Base-by-base conservation (phyloP, 2,888 invertebrate species). In the Thyatira batis region DNA sequence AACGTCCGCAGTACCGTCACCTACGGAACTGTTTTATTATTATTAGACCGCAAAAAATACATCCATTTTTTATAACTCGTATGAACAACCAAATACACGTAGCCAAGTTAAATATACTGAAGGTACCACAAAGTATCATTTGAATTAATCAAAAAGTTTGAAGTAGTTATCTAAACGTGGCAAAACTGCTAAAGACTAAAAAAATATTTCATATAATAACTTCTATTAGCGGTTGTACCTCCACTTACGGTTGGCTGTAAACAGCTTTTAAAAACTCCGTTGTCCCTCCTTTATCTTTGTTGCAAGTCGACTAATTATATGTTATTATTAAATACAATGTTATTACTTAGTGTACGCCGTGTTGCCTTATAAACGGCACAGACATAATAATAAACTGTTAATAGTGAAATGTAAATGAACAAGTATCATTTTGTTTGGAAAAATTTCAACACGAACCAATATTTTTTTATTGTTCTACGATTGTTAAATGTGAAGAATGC, bases 261-360 rank as follows among this genome's bases (percentile, higher is more conserved):
- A 89, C 89, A 88, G 85, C 86, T 84, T 90, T 88, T 87, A 85
- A 87, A 86, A 87, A 87, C 85, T 83, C 70, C 81, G 82, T 82
- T 83, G 86, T 85, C 87, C 82, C 82, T 84, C 73, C 79, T 82
- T 87, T 88, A 87, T 89, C 89, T 89, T 84, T 81, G 85, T 78
- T 77, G 82, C 87, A 82, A 82, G 87, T 84, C 87, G 84, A 85
- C 84, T 89, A 90, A 90, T 90, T 89, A 88, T 85, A 88, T 84
- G 84, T 89, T 87, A 89, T 90, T 90, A 88, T 88, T 84, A 85
- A 84, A 87, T 87, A 86, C 87, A 85, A 85, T 85, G 87, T 87
- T 84, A 88, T 88, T 88, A 88, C 73, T 76, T 77, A 84, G 82
- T 76, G 68, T 79, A 78, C 75, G 72, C 70, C 77, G 73, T 72